phyloP scores from a whole-genome alignment of 1,140 invertebrate species.

The Bombus sylvicola region DNA sequence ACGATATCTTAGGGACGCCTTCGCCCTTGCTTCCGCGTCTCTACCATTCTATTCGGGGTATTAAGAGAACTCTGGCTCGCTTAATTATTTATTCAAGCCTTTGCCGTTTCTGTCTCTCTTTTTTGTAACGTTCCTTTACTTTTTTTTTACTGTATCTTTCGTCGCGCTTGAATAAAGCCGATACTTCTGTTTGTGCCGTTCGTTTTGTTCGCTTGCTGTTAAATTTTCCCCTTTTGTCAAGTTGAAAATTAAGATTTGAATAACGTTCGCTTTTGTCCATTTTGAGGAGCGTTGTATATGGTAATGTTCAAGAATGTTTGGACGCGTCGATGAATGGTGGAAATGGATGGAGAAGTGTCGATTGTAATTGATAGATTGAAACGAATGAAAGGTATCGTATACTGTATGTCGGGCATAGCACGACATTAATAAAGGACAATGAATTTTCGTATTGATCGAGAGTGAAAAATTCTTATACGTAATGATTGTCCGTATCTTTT shows the following conservation, averaged over 20 bases:
- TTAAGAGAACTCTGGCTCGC: not conserved
- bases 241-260: not conserved
- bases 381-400: too few relatives aligned
- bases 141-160: not conserved
- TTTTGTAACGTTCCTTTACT: not conserved
- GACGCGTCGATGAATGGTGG: too few relatives aligned
- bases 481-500: too few relatives aligned
- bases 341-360: too few relatives aligned
- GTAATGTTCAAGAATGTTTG: too few relatives aligned
- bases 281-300: too few relatives aligned
- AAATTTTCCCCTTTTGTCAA: not conserved
- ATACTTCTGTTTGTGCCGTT: too few relatives aligned
- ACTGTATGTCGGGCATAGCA: too few relatives aligned
- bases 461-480: too few relatives aligned
- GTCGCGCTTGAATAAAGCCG: not conserved
- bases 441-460: too few relatives aligned
- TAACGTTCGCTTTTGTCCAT: not conserved
- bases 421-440: too few relatives aligned
- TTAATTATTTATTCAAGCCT: slow-evolving; percentile 37
- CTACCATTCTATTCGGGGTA: not conserved
- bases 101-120: not conserved
- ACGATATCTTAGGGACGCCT: slow-evolving; percentile 31
- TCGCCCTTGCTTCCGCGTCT: not conserved
- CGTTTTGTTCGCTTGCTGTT: not conserved
- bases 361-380: too few relatives aligned